These are phyloP conservation scores for Chauna torquata DNA, from an alignment of 2,113 vertebrate genomes.

Conservation along the genomic window DNA sequence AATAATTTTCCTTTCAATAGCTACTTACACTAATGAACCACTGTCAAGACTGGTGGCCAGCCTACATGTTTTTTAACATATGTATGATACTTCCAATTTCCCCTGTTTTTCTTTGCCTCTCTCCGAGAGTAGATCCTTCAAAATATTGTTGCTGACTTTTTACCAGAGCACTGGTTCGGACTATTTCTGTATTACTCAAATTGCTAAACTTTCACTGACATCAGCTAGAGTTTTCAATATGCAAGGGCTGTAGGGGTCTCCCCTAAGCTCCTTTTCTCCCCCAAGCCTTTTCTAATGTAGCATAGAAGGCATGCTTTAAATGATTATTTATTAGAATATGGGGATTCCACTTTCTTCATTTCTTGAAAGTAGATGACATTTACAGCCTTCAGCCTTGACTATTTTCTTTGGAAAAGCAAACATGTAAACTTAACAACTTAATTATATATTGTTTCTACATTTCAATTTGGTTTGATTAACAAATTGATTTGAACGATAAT, in stretches of 20 bases:
- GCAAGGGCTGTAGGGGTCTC: background rate
- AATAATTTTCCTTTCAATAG: slow-evolving; percentile 15
- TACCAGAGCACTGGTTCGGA: background rate
- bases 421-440: slow-evolving; percentile 41
- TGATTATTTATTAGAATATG: background rate
- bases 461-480: slow-evolving; percentile 23
- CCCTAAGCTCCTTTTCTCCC: background rate
- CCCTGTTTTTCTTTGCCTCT: background rate
- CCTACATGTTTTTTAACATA: background rate
- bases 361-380: background rate
- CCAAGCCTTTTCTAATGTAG: background rate
- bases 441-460: background rate
- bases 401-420: slow-evolving; percentile 63
- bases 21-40: slow-evolving; percentile 42
- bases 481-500: slow-evolving; percentile 25
- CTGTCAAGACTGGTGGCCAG: slow-evolving; percentile 8
- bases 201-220: slow-evolving; percentile 12
- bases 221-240: background rate
- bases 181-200: background rate
- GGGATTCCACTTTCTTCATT: background rate
- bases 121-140: background rate
- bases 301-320: background rate
- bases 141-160: background rate
- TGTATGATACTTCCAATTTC: background rate
- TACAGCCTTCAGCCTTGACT: slow-evolving; percentile 13